Percentiles rank a stretch among this genome's conserved stretches.
These are phyloP conservation scores for Eristalis arbustorum DNA, from an alignment of 2,888 invertebrate genomes.

Conservation along the genomic window DNA sequence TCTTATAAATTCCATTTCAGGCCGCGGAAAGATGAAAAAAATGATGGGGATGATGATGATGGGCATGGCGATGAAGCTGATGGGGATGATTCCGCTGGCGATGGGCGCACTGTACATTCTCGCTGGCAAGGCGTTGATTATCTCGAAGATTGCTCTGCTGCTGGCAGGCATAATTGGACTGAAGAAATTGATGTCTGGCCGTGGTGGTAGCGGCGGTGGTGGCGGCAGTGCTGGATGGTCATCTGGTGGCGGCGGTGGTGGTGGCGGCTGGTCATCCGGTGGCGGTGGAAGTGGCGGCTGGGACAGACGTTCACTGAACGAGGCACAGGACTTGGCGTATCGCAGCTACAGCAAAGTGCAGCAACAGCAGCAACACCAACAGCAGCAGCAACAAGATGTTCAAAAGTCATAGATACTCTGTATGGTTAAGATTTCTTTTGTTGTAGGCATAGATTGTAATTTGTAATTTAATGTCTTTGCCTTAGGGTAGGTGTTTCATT, in stretches of 20 bases:
- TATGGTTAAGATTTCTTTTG: slow-evolving; percentile 42
- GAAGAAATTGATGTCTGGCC: slow-evolving; percentile 89
- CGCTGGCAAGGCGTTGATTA: slow-evolving; percentile 93
- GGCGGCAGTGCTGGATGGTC: slow-evolving; percentile 80
- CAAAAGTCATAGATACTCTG: slow-evolving; percentile 67
- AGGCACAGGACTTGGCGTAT: slow-evolving; percentile 87
- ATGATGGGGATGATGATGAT: slow-evolving; percentile 96
- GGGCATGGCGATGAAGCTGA: slow-evolving; percentile 92
- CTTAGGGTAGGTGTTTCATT: slow-evolving; percentile 45
- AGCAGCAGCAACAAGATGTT: slow-evolving; percentile 60
- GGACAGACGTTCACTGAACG: slow-evolving; percentile 85
- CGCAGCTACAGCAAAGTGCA: slow-evolving; percentile 83
- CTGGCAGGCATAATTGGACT: slow-evolving; percentile 90
- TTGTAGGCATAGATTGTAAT: slow-evolving; percentile 50
- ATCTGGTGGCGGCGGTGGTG: slow-evolving; percentile 81
- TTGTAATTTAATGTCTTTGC: slow-evolving; percentile 55
- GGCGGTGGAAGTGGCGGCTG: slow-evolving; percentile 84
- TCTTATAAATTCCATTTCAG: slow-evolving; percentile 80
- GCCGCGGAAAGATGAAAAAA: slow-evolving; percentile 92
- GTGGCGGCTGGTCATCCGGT: slow-evolving; percentile 77
- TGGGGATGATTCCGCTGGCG: slow-evolving; percentile 89
- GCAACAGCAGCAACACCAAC: slow-evolving; percentile 71
- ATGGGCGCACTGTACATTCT: slow-evolving; percentile 90
- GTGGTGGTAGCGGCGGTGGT: slow-evolving; percentile 82
- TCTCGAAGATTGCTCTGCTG: slow-evolving; percentile 88